A percentile compares a stretch with the other conserved stretches of the same genome.
Conservation (phyloP, 2,113 vertebrate genomes). For the Scatophagus argus region DNA sequence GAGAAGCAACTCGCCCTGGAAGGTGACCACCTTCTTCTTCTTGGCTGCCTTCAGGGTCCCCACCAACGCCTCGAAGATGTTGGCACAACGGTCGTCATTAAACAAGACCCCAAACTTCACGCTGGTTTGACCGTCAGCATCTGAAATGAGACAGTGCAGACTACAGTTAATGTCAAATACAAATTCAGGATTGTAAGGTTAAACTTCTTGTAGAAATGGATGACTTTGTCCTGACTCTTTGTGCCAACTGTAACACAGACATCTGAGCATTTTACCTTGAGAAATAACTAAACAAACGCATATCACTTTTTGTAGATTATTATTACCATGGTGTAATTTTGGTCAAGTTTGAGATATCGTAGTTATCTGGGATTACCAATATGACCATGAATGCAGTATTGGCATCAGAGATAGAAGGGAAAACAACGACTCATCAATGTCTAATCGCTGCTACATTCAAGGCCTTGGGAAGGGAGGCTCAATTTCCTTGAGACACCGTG, state of each 20-base stretch:
- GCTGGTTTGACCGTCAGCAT: constrained; percentile 87
- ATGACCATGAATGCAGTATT: background rate
- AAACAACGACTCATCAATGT: background rate
- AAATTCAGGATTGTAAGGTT: background rate
- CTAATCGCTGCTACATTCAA: background rate
- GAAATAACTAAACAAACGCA: background rate
- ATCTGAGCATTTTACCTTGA: background rate
- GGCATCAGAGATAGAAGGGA: background rate
- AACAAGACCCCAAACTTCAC: constrained; percentile 98
- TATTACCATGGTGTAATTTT: background rate
- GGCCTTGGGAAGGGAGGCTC: background rate
- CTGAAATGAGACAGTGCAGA: constrained; percentile 71
- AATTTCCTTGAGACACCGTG: background rate
- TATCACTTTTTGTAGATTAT: background rate
- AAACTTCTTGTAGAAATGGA: background rate
- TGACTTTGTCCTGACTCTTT: background rate
- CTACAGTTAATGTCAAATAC: background rate
- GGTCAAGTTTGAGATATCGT: background rate
- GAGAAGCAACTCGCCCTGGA: constrained; percentile 90
- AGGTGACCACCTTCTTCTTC: constrained; percentile 88
- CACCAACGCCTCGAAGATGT: constrained; percentile 97
- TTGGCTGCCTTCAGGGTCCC: constrained; percentile 96
- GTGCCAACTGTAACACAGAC: background rate
- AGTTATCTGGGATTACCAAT: background rate
- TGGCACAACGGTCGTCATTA: constrained; percentile 93